phyloP scores from a whole-genome alignment of 2,797 vertebrate genomes.

The Intellagama lesueurii region DNA sequence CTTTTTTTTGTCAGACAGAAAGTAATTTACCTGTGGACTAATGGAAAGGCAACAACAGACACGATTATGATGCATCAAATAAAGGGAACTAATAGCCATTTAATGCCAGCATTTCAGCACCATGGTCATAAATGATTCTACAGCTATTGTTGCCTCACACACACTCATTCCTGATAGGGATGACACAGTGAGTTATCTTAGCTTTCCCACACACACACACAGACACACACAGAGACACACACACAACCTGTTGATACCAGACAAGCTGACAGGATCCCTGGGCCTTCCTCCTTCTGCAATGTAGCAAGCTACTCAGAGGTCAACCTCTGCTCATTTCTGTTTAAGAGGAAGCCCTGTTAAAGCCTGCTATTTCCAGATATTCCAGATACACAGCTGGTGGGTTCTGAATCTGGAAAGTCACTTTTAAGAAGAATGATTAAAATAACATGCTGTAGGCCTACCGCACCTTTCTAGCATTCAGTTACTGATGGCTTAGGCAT shows the following conservation, averaged over 20 bases:
- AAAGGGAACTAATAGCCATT: background rate
- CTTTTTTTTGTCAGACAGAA: background rate
- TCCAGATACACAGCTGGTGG: background rate
- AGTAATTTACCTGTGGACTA: background rate
- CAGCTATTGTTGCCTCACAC: background rate
- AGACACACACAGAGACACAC: too few species aligned
- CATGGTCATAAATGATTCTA: slow-evolving; percentile 3
- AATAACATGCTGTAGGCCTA: too few species aligned
- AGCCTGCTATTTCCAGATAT: background rate
- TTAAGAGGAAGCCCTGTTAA: background rate
- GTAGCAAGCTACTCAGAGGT: background rate
- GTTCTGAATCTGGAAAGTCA: too few species aligned
- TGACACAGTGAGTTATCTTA: background rate
- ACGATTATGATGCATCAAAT: background rate
- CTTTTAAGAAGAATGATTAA: too few species aligned
- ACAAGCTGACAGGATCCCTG: background rate
- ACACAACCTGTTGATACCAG: background rate
- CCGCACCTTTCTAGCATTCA: too few species aligned
- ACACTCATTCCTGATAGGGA: slow-evolving; percentile 10
- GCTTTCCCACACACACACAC: background rate
- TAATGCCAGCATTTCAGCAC: slow-evolving; percentile 24
- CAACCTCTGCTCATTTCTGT: background rate
- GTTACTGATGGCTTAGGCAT: too few species aligned
- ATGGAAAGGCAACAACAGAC: background rate
- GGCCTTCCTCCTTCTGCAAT: background rate